Evolutionary conservation across 2,888 invertebrate species (phyloP).

Genomic region (Dynastes tityus): DNA sequence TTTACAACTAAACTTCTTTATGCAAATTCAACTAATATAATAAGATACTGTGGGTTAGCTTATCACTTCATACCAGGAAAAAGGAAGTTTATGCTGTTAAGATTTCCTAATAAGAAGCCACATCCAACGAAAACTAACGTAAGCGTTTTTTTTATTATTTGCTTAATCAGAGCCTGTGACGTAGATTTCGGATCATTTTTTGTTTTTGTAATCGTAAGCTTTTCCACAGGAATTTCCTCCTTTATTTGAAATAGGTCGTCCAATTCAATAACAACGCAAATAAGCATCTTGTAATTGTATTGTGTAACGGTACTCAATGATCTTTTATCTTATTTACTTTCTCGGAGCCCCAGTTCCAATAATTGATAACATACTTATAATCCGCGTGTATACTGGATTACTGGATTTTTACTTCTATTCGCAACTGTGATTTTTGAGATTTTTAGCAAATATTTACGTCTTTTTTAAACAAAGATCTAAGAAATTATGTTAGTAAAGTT

Average conservation of each 20-base stretch:
- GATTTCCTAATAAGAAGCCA: constrained; percentile 32
- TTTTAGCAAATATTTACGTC: too few species aligned
- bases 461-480: too few species aligned
- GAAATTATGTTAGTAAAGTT: too few species aligned
- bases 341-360: too few species aligned
- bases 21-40: constrained; percentile 4
- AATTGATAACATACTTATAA: too few species aligned
- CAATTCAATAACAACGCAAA: too few species aligned
- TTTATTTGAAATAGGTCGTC: neutral
- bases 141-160: constrained; percentile 22
- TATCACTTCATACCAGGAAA: constrained; percentile 36
- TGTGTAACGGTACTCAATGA: neutral
- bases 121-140: constrained; percentile 25
- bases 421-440: too few species aligned
- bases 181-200: neutral
- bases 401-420: too few species aligned
- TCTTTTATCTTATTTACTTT: neutral
- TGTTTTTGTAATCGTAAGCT: neutral
- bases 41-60: constrained; percentile 18
- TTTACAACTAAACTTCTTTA: constrained; percentile 3
- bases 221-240: neutral
- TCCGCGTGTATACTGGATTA: too few species aligned
- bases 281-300: too few species aligned
- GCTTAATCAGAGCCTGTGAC: neutral
- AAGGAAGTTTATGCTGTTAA: constrained; percentile 28